Percentiles rank a stretch among this genome's conserved stretches.
These are phyloP conservation scores for Ophioninae sp. DNA, from an alignment of 2,888 invertebrate genomes.

Conservation along the genomic window DNA sequence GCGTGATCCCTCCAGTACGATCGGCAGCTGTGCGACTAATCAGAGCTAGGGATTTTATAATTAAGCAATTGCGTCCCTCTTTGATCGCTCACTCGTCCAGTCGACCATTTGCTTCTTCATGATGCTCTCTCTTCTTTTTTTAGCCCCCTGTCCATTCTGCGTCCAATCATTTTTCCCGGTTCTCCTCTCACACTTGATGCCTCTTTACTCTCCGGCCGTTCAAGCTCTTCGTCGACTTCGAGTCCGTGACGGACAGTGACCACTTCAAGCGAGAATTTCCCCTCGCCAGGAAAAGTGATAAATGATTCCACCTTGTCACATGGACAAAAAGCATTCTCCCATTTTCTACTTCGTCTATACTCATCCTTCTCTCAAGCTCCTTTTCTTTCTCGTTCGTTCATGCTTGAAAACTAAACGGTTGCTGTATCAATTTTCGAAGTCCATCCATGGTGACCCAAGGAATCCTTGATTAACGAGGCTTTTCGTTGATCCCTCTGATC, in stretches of 20 bases:
- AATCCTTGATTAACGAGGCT: constrained; percentile 53
- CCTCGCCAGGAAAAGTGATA: constrained; percentile 59
- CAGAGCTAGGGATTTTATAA: constrained; percentile 61
- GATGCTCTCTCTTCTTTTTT: constrained; percentile 21
- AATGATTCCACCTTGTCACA: constrained; percentile 62
- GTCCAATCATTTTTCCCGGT: constrained; percentile 15
- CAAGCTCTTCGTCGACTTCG: constrained; percentile 29
- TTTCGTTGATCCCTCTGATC: constrained; percentile 24
- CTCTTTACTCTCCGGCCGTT: constrained; percentile 22
- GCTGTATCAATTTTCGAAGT: constrained; percentile 57
- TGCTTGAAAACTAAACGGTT: constrained; percentile 49
- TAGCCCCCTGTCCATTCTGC: constrained; percentile 16
- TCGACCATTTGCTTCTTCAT: neutral
- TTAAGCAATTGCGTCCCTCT: constrained; percentile 58
- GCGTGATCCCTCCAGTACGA: constrained; percentile 41
- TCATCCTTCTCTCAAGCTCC: neutral
- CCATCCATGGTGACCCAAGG: neutral
- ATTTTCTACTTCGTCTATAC: constrained; percentile 30
- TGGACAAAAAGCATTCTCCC: constrained; percentile 45
- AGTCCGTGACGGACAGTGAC: constrained; percentile 34
- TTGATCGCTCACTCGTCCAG: constrained; percentile 28
- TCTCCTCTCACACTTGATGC: constrained; percentile 41
- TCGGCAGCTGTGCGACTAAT: constrained; percentile 54
- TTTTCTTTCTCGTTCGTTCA: constrained; percentile 5
- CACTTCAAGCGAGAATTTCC: constrained; percentile 37